Base-by-base conservation (phyloP, 2,888 invertebrate genomes). In the Agrochola lychnidis region DNA sequence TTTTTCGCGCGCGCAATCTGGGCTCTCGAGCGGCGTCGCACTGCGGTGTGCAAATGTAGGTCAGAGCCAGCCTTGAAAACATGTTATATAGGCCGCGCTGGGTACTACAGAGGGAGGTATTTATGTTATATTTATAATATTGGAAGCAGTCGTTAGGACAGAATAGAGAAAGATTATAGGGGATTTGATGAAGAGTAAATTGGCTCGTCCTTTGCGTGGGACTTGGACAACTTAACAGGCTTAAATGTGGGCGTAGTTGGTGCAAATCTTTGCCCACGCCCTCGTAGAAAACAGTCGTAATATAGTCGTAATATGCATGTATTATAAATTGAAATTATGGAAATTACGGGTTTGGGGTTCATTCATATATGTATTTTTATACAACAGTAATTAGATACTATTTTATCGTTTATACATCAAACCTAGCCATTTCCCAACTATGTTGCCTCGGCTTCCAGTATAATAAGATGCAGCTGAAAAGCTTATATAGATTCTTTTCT, bases 1-100 rank as follows among this genome's bases (percentile, higher is more conserved):
- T 83, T 79, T 83, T 86, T 83, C 83, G 82, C 86, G 82, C 82
- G 83, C 86, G 69, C 86, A 83, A 85, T 83, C 83, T 70, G 70
- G 83, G 73, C 69, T 36, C 79, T 66, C 70, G 59, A 53, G 30
- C 63, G 68, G 57, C 83, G 83, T 77, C 83, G 83, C 83, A 83
- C 5, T 83, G 83, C 83, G 83, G 83, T 45, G 53, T 19, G 48
- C 12, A 14, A 68, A 86, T 74, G 79, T 83, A 86, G 83, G 83
- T 83, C 83, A 83, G 51, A 62, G 51, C 1, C 64, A 76, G 83
- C 86, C 83, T 86, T 83, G 79, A 83, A 83, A 84, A 83, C 68
- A 71, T 53, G 66, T 45, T 83, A 83, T 83, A 83, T 83, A 86
- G 83, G 86, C 64, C 83, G 64, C 40, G 59, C 73, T 45, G 73